Conservation (phyloP, 2,113 vertebrate species). For the Ochotona princeps region DNA sequence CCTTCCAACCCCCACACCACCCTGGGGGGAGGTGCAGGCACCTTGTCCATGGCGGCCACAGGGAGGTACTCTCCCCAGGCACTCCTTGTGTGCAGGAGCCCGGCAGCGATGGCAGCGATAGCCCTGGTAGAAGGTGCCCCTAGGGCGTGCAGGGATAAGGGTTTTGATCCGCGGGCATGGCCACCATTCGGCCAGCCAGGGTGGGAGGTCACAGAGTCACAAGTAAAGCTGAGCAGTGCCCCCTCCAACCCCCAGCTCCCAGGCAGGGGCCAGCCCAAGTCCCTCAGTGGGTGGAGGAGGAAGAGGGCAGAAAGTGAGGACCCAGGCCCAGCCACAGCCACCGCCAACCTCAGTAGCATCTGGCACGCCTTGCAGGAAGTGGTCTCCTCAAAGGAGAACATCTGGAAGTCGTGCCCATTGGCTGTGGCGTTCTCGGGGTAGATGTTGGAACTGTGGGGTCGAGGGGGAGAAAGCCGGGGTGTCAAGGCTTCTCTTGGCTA, state of each 20-base stretch:
- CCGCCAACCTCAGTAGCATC: slow-evolving; percentile 93
- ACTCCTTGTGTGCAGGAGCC: slow-evolving; percentile 95
- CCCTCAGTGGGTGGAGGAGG: no score
- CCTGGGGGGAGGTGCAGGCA: slow-evolving; percentile 60
- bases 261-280: background rate
- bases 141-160: slow-evolving; percentile 67
- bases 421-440: slow-evolving; percentile 91
- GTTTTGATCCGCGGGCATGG: background rate
- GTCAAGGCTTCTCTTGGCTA: no score
- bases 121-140: slow-evolving; percentile 95
- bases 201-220: no score
- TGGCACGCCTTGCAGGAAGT: slow-evolving; percentile 94
- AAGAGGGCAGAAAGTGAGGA: no score
- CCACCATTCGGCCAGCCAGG: background rate
- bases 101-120: slow-evolving; percentile 93
- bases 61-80: slow-evolving; percentile 90
- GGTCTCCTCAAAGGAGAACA: slow-evolving; percentile 96
- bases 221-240: background rate
- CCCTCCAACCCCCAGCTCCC: background rate
- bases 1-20: background rate
- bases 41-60: slow-evolving; percentile 90
- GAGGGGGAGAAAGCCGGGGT: background rate
- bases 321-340: background rate
- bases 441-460: slow-evolving; percentile 92
- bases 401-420: slow-evolving; percentile 96